Percentiles rank a stretch among this genome's conserved stretches.
phyloP scores from a whole-genome alignment of 2,797 vertebrate genomes.

The Trachops cirrhosus region DNA sequence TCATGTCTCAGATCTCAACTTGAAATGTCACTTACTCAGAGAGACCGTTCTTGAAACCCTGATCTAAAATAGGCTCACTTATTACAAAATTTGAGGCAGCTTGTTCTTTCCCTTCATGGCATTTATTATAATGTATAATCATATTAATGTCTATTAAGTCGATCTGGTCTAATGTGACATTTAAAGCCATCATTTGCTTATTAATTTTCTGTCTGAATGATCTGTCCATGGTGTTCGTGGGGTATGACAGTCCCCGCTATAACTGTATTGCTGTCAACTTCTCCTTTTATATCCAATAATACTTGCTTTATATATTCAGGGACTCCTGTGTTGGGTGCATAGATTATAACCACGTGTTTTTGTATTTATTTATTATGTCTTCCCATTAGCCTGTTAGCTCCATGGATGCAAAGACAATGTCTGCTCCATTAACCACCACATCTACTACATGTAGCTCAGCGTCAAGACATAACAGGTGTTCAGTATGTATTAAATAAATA shows the following conservation, averaged over 20 bases:
- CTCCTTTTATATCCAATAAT: not conserved
- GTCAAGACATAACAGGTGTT: not conserved
- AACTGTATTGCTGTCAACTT: not conserved
- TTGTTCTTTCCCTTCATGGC: not conserved
- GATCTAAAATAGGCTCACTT: slow-evolving; percentile 43
- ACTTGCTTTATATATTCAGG: not conserved
- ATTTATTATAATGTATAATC: not conserved
- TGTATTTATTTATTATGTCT: not conserved
- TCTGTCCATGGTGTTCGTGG: not conserved
- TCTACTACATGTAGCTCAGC: not conserved
- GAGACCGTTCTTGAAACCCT: slow-evolving; percentile 1
- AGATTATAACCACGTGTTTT: not conserved
- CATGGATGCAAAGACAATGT: not conserved
- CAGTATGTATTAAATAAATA: not conserved
- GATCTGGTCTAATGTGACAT: not conserved
- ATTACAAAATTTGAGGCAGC: slow-evolving; percentile 35
- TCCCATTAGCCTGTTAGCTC: not conserved
- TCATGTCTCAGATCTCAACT: slow-evolving; percentile 43
- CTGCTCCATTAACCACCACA: not conserved
- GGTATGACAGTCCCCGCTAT: not conserved
- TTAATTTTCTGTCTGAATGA: not conserved
- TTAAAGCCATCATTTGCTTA: not conserved
- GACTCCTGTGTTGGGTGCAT: not conserved
- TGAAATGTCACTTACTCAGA: slow-evolving; percentile 62
- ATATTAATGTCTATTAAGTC: not conserved